phyloP scores from a whole-genome alignment of 2,113 vertebrate genomes.

The Accipiter virgatus region DNA sequence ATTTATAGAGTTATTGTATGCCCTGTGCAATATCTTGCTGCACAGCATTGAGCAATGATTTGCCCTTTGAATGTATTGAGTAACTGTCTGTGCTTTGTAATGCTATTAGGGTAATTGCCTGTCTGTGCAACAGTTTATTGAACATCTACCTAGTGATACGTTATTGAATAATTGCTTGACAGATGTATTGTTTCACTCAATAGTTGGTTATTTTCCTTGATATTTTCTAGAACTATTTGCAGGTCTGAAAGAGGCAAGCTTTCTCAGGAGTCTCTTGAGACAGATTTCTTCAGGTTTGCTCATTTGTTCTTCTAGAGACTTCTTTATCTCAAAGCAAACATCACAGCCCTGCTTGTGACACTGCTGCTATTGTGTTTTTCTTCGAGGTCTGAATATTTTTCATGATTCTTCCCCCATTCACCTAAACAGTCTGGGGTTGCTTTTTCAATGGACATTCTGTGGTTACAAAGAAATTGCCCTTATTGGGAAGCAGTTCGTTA shows the following conservation, averaged over 20 bases:
- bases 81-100: not conserved
- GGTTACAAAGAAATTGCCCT: not conserved
- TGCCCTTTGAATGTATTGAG: not conserved
- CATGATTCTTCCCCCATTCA: not conserved
- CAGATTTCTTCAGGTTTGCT: not conserved
- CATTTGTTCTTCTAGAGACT: not conserved
- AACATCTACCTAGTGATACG: not conserved
- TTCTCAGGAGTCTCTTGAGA: not conserved
- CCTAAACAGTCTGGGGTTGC: not conserved
- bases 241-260: not conserved
- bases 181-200: not conserved
- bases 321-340: not conserved
- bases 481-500: not conserved
- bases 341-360: not conserved
- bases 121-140: not conserved
- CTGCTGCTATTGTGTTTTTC: not conserved
- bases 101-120: not conserved
- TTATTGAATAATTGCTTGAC: not conserved
- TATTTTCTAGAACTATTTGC: not conserved
- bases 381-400: not conserved
- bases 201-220: not conserved
- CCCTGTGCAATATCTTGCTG: not conserved
- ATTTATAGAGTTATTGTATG: not conserved
- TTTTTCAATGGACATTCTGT: not conserved
- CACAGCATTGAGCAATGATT: not conserved